These are phyloP conservation scores for Microtus ochrogaster DNA, from an alignment of 2,113 vertebrate species.

Conservation along the genomic window DNA sequence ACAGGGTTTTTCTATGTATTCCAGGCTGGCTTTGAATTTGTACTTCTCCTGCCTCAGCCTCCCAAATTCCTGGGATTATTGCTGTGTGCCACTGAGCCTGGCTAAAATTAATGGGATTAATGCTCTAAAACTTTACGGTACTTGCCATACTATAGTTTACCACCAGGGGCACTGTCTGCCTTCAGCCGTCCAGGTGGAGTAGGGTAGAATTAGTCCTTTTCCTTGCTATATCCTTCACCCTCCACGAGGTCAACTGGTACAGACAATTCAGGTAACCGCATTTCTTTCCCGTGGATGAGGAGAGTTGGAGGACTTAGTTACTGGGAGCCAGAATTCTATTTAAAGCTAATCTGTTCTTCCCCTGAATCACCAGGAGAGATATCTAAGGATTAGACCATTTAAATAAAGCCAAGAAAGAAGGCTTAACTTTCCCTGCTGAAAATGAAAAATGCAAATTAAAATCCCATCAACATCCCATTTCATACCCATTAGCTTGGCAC, in stretches of 20 bases:
- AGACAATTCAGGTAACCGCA: not conserved
- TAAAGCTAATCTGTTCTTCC: not conserved
- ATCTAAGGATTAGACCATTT: not conserved
- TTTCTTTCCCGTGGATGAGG: not conserved
- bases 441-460: slow-evolving; percentile 40
- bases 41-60: not conserved
- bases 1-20: not conserved
- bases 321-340: not conserved
- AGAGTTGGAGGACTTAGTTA: not conserved
- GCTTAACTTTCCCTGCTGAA: not conserved
- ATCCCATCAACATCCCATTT: not conserved
- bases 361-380: not conserved
- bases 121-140: not conserved
- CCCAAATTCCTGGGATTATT: not conserved
- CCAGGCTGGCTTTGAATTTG: not conserved
- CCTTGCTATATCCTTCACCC: not conserved
- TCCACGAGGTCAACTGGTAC: not conserved
- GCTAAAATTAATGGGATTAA: not conserved
- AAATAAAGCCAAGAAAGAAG: not conserved
- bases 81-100: not conserved
- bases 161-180: not conserved
- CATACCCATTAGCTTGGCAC: not conserved
- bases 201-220: not conserved
- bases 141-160: not conserved
- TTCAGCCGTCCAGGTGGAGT: fast-evolving